Percentiles rank a stretch among this genome's conserved stretches.
Evolutionary conservation across 1,140 invertebrate genomes (phyloP).

Genomic region (Trichonephila inaurata): DNA sequence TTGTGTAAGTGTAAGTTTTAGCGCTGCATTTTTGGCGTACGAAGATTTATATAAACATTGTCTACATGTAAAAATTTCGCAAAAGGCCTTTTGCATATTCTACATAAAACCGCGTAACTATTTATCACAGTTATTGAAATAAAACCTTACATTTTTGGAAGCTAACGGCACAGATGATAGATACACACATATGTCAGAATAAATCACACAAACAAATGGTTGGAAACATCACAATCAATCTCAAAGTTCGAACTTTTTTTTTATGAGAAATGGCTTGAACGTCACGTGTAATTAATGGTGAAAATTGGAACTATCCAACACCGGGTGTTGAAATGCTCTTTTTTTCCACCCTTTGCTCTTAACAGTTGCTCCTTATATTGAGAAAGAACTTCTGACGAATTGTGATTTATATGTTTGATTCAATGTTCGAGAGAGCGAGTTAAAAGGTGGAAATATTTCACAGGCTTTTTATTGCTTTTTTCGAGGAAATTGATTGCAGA

Average conservation of each 20-base stretch:
- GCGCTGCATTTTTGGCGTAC: too few relatives aligned
- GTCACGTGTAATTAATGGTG: slow-evolving; percentile 62
- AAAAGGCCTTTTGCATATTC: neutral
- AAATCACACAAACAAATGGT: slow-evolving; percentile 60
- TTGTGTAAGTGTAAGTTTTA: too few relatives aligned
- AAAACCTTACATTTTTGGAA: neutral
- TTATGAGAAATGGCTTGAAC: slow-evolving; percentile 1
- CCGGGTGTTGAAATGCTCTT: neutral
- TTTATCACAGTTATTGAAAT: slow-evolving; percentile 55
- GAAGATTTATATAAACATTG: too few relatives aligned
- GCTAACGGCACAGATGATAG: neutral
- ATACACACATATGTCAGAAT: slow-evolving; percentile 39
- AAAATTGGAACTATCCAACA: slow-evolving; percentile 41
- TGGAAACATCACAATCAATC: slow-evolving; percentile 3
- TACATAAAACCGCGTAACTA: neutral
- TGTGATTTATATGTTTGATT: slow-evolving; percentile 56
- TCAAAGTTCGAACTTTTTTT: slow-evolving; percentile 2
- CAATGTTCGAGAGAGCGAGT: slow-evolving; percentile 18
- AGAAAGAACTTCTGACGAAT: slow-evolving; percentile 46
- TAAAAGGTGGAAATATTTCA: slow-evolving; percentile 70
- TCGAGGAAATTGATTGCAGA: slow-evolving; percentile 54
- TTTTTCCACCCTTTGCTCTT: neutral
- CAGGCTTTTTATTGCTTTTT: slow-evolving; percentile 33
- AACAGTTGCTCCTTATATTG: slow-evolving; percentile 31
- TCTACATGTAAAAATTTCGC: neutral